Base-by-base conservation (phyloP, 2,888 invertebrate species). In the Stegophylla sp. region DNA sequence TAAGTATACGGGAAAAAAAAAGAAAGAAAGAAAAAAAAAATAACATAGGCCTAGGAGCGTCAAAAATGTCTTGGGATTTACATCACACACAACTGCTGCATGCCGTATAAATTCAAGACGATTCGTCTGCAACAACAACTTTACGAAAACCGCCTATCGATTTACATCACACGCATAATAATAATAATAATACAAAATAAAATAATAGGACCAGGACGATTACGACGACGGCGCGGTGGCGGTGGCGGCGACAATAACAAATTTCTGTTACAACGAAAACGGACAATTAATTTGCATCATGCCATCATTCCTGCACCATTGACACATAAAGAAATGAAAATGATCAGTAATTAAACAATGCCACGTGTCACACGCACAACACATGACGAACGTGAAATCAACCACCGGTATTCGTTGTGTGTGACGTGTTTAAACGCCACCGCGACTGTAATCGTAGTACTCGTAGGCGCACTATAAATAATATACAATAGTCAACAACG, bases 161-260 rank as follows among this genome's bases (percentile, higher is more conserved):
- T 72, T 72, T 72, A 72, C 59, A 72, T 72, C 72, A 72, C 72
- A 43, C 26, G 17, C 59, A 59, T 43, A 59, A 43, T 59, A 72
- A 17, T 69, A n/a, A 51, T 48, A 69, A 69, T n/a, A 34, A n/a
- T 12, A n/a, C 20, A 1, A n/a, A 3, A 20, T 43, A 43, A 17
- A n/a, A 43, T 43, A 43, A 66, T 43, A 7, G 7, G 3, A 34
- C 34, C 7, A 7, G 7, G 34, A 34, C 7, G 34, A 34, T 34
- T 34, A 34, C 34, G 56, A 56, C 9, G 20, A 20, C 20, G 53
- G 43, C 43, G 43, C 10, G 10, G 4, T 43, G 51, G 51, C 13
- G 51, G 53, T 17, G 45, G 9, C n/a, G 69, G 1, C 17, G 34
- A 53, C 53, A 41, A 41, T 13, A 15, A 45, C 45, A 45, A 1